Percentiles rank a stretch among this genome's conserved stretches.
Evolutionary conservation across 2,797 vertebrate genomes (phyloP).

Genomic region (Galaxias olidus): DNA sequence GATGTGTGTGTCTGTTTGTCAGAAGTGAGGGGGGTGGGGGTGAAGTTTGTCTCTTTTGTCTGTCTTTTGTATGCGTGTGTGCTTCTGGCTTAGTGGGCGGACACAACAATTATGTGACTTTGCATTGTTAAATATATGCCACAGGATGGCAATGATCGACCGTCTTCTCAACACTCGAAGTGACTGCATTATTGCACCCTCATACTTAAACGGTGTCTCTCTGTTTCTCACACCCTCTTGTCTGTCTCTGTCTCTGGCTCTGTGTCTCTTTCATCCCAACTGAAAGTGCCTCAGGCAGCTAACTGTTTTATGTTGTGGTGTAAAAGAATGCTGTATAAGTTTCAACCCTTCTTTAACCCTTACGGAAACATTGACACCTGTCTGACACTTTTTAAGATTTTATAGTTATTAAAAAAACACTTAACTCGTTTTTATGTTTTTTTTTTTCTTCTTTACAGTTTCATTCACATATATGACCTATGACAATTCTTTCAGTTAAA

Average conservation of each 20-base stretch:
- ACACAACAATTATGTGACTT: no score
- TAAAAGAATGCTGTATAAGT: neutral
- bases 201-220: no score
- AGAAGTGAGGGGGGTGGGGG: neutral
- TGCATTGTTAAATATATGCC: constrained; percentile 18
- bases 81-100: neutral
- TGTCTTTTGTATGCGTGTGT: neutral
- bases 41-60: neutral
- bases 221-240: no score
- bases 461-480: no score
- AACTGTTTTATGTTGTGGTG: neutral
- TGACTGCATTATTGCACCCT: no score
- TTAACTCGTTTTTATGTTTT: no score
- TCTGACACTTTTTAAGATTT: no score
- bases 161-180: no score
- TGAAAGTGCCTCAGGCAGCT: neutral
- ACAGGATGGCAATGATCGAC: constrained; percentile 50
- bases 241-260: neutral
- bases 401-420: no score
- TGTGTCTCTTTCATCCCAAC: neutral
- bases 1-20: neutral
- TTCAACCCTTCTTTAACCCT: neutral
- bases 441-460: no score
- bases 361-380: no score
- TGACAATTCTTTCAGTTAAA: no score